Evolutionary conservation across 2,113 vertebrate species (phyloP), one percentile per base, ranked within the genome.

Genomic region (Oreochromis aureus): DNA sequence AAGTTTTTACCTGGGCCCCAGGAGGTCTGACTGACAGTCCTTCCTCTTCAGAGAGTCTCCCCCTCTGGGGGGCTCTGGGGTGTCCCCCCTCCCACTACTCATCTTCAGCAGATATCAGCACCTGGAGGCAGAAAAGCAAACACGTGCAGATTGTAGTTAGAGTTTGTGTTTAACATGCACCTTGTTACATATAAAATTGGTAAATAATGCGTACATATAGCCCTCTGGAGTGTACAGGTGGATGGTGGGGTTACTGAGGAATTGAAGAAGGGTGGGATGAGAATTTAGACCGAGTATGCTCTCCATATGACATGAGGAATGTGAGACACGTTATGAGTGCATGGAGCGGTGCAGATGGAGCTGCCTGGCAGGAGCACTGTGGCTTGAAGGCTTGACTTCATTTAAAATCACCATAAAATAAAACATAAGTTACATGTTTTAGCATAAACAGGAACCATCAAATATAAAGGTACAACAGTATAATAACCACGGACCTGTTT

Each of bases 71-170:
- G 89, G 90, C 85, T 99, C 98, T 89, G 97, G 97, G 96, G 97
- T 97, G 94, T 98, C 98, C 91, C 98, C 97, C 96, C 98, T 98
- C 91, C 97, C 97, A 82, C 96, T 97, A 97, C 98, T 99, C 98
- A 99, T 99, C 96, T 97, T 99, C 96, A 98, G 96, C 95, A 96
- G 96, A 97, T 98, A 98, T 98, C 97, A 99, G 97, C 98, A 97
- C 97, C 98, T 98, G 5, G 9, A 89, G 7, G 78, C 15, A 82
- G 34, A 58, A 18, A 54, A 78, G 54, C 48, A 39, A 53, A 69
- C 56, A 30, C 10, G 27, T 81, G 19, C 59, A 76, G 59, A 7
- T n/a, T 79, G 8, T 71, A 13, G 27, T 24, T 16, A 0, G 71
- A 78, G 71, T 78, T 19, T 51, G 10, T 13, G 16, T 51, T 44